These are phyloP conservation scores for Hirtodrosophila alboralis DNA, from an alignment of 2,888 invertebrate genomes.

Conservation along the genomic window DNA sequence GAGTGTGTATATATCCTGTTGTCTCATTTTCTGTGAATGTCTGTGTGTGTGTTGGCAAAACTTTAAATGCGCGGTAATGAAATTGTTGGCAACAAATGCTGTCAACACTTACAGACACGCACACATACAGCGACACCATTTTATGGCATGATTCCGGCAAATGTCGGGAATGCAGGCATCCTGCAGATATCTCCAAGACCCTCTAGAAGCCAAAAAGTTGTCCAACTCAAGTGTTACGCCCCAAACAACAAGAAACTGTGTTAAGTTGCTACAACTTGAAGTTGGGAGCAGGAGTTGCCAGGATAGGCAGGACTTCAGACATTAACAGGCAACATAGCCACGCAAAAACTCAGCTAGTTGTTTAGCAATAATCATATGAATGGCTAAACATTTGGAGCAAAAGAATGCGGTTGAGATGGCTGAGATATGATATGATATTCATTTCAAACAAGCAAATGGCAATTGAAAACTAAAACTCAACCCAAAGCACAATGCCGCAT, in stretches of 20 bases:
- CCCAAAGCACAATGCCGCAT: too few relatives aligned
- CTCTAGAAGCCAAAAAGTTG: conserved; percentile 65
- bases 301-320: conserved; percentile 3
- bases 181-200: conserved; percentile 57
- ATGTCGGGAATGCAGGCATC: conserved; percentile 43
- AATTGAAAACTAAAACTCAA: conserved; percentile 6
- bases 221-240: conserved; percentile 55
- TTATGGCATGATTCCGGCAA: conserved; percentile 65
- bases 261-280: conserved; percentile 57
- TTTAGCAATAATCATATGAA: conserved; percentile 58
- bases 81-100: conserved; percentile 76
- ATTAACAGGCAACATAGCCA: conserved; percentile 16
- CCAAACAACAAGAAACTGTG: conserved; percentile 58
- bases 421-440: conserved; percentile 26
- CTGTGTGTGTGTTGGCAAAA: conserved; percentile 61
- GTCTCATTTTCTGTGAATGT: conserved; percentile 49
- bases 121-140: conserved; percentile 55
- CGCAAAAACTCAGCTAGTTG: conserved; percentile 44
- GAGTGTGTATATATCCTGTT: conserved; percentile 44
- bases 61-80: conserved; percentile 80
- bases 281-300: conserved; percentile 3
- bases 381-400: conserved; percentile 52
- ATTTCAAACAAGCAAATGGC: conserved; percentile 21
- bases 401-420: conserved; percentile 20
- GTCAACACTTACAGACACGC: conserved; percentile 54